Evolutionary conservation across 2,888 invertebrate genomes (phyloP).

Genomic region (Drosophila maculinotata): DNA sequence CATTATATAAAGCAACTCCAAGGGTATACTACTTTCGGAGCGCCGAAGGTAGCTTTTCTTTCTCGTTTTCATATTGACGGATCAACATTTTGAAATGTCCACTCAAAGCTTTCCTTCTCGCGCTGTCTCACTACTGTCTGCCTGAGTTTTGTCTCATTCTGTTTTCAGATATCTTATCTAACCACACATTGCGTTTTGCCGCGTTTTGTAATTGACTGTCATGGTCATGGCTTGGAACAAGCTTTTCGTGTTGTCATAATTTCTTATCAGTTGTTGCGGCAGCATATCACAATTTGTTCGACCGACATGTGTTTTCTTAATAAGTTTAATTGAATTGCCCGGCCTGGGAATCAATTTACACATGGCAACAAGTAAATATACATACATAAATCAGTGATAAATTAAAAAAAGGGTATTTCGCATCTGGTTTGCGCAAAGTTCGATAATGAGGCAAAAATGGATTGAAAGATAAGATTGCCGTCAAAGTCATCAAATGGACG

Average conservation of each 20-base stretch:
- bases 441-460: conserved; percentile 8
- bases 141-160: background rate
- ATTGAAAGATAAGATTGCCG: conserved; percentile 39
- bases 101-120: background rate
- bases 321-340: conserved; percentile 61
- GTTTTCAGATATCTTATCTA: conserved; percentile 11
- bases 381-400: conserved; percentile 13
- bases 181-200: conserved; percentile 8
- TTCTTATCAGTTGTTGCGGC: conserved; percentile 40
- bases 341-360: conserved; percentile 38
- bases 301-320: conserved; percentile 25
- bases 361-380: conserved; percentile 34
- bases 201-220: conserved; percentile 41
- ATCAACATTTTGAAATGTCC: background rate
- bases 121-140: background rate
- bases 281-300: conserved; percentile 34
- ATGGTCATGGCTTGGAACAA: conserved; percentile 29
- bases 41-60: too few relatives aligned
- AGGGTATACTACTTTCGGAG: too few relatives aligned
- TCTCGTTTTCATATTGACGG: too few relatives aligned
- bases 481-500: conserved; percentile 2
- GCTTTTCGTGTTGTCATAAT: conserved; percentile 11
- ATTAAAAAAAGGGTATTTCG: conserved; percentile 15
- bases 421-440: conserved; percentile 30
- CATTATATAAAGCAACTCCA: too few relatives aligned